phyloP scores from a whole-genome alignment of 1,140 invertebrate genomes.

The Eurosta solidaginis region DNA sequence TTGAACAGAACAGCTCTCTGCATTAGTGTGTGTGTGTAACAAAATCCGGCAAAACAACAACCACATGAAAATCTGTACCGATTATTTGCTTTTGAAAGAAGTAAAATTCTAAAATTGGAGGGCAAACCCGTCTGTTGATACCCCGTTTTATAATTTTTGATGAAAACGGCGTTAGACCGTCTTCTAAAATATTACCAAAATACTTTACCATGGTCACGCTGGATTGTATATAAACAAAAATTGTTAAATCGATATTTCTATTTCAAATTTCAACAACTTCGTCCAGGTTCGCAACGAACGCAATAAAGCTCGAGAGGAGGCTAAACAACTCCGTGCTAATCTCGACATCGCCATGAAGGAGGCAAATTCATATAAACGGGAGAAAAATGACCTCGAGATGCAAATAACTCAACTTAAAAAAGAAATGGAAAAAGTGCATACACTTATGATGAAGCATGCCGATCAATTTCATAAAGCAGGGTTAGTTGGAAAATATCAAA shows the following conservation, averaged over 20 bases:
- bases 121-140: no score
- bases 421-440: constrained; percentile 77
- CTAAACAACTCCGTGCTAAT: constrained; percentile 78
- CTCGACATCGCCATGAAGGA: constrained; percentile 82
- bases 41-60: no score
- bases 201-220: neutral
- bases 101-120: no score
- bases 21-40: no score
- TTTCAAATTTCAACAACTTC: neutral
- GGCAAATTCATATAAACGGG: constrained; percentile 72
- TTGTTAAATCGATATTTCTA: constrained; percentile 35
- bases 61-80: no score
- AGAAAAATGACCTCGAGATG: constrained; percentile 78
- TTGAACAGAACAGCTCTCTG: no score
- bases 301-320: constrained; percentile 86
- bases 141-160: no score
- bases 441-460: constrained; percentile 70
- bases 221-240: neutral
- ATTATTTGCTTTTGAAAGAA: no score
- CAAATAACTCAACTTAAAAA: constrained; percentile 82
- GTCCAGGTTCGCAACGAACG: constrained; percentile 75
- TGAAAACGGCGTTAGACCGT: no score
- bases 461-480: constrained; percentile 65
- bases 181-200: neutral
- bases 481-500: constrained; percentile 31